Evolutionary conservation across 1,140 invertebrate species (phyloP).

Genomic region (Tetragnatha versicolor): DNA sequence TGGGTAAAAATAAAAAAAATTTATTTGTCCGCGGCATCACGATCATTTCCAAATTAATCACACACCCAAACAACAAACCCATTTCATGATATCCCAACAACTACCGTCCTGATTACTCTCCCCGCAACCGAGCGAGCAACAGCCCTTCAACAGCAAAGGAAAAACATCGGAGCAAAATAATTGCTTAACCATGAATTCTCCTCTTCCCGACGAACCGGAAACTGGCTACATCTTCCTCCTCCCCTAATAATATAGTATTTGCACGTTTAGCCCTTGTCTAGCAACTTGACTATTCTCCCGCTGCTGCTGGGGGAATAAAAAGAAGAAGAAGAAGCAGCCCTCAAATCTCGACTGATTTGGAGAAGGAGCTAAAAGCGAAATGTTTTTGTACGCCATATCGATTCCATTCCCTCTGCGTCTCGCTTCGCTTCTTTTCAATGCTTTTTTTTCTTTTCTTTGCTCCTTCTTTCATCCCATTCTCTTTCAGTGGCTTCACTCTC

Average conservation of each 20-base stretch:
- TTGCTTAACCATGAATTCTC: too few species aligned
- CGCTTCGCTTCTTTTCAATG: slow-evolving; percentile 41
- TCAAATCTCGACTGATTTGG: slow-evolving; percentile 37
- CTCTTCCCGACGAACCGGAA: background rate
- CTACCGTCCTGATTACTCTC: too few species aligned
- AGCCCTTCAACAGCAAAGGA: too few species aligned
- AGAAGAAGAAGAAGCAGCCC: slow-evolving; percentile 20
- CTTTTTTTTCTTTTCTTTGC: slow-evolving; percentile 8
- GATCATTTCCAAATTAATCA: too few species aligned
- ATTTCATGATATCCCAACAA: too few species aligned
- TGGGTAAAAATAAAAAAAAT: too few species aligned
- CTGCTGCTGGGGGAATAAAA: slow-evolving; percentile 17
- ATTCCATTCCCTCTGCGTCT: slow-evolving; percentile 44
- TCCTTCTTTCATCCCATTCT: background rate
- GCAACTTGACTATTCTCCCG: background rate
- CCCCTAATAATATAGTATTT: background rate
- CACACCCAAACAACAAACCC: too few species aligned
- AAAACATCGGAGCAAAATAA: too few species aligned
- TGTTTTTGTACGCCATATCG: slow-evolving; percentile 45
- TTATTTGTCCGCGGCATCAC: too few species aligned
- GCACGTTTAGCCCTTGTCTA: background rate
- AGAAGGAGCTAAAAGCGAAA: slow-evolving; percentile 36
- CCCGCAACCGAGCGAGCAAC: too few species aligned
- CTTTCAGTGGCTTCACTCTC: slow-evolving; percentile 31
- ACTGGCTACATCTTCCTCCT: background rate